Evolutionary conservation across 2,113 vertebrate genomes (phyloP).

Genomic region (Pteropus alecto): DNA sequence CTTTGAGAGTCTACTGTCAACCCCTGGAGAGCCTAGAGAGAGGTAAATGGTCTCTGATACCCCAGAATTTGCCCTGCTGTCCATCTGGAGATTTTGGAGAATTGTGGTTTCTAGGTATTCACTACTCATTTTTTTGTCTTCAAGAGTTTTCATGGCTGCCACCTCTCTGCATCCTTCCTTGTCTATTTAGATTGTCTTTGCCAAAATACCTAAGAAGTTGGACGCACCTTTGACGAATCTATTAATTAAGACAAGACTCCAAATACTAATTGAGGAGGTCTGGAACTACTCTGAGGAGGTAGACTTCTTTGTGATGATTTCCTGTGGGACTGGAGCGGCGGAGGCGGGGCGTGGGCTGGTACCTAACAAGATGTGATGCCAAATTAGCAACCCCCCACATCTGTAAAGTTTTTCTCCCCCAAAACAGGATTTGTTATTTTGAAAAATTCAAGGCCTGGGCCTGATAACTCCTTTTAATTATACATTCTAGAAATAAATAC

Average conservation of each 20-base stretch:
- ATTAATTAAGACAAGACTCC: neutral
- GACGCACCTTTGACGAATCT: neutral
- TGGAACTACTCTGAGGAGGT: neutral
- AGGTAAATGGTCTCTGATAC: neutral
- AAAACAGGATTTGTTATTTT: neutral
- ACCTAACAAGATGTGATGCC: neutral
- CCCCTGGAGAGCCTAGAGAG: neutral
- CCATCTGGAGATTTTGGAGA: neutral
- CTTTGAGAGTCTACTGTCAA: neutral
- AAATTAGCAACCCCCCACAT: neutral
- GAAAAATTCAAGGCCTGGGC: neutral
- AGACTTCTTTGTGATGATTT: neutral
- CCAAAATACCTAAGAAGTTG: neutral
- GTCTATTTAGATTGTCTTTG: constrained; percentile 4
- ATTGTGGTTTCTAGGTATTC: neutral
- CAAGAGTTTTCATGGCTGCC: neutral
- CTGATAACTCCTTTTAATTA: neutral
- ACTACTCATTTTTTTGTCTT: neutral
- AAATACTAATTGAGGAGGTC: neutral
- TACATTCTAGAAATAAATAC: neutral
- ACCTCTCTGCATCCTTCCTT: neutral
- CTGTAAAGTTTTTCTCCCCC: neutral
- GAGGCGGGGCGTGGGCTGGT: too few species aligned
- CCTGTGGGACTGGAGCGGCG: neutral
- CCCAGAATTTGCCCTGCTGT: neutral